Evolutionary conservation across 2,888 invertebrate species (phyloP).

Genomic region (Chaitophorus viminalis): DNA sequence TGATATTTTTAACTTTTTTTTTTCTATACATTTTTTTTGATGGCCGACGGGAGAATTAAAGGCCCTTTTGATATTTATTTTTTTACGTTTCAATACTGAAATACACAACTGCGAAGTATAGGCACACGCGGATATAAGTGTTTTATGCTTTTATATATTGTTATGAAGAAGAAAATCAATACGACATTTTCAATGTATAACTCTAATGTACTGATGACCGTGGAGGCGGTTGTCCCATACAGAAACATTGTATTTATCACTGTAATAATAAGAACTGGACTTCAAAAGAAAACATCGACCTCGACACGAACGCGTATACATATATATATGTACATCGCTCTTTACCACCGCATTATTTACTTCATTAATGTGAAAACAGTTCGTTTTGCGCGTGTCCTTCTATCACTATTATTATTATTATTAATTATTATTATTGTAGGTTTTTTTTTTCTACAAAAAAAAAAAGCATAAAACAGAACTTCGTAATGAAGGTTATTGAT

Average conservation of each 20-base stretch:
- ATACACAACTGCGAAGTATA: neutral
- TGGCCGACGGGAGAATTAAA: neutral
- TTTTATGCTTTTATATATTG: neutral
- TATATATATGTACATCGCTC: neutral
- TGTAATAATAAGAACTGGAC: neutral
- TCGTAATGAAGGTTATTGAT: slow-evolving; percentile 20
- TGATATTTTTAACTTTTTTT: slow-evolving; percentile 1
- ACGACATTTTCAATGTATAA: neutral
- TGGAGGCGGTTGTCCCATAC: neutral
- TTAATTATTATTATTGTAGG: neutral
- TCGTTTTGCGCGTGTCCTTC: slow-evolving; percentile 36
- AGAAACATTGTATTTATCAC: neutral
- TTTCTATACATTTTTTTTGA: neutral
- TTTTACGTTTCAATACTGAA: neutral
- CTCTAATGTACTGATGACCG: neutral
- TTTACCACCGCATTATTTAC: slow-evolving; percentile 4
- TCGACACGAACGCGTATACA: slow-evolving; percentile 17
- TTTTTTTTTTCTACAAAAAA: neutral
- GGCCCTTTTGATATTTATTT: neutral
- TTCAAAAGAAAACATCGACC: slow-evolving; percentile 41
- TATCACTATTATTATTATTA: no score
- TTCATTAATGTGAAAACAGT: slow-evolving; percentile 24
- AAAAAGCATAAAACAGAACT: slow-evolving; percentile 1
- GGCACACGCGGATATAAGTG: neutral
- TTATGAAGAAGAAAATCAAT: slow-evolving; percentile 20